Evolutionary conservation across 2,888 invertebrate species (phyloP).

Genomic region (Pseudococcus longispinus): DNA sequence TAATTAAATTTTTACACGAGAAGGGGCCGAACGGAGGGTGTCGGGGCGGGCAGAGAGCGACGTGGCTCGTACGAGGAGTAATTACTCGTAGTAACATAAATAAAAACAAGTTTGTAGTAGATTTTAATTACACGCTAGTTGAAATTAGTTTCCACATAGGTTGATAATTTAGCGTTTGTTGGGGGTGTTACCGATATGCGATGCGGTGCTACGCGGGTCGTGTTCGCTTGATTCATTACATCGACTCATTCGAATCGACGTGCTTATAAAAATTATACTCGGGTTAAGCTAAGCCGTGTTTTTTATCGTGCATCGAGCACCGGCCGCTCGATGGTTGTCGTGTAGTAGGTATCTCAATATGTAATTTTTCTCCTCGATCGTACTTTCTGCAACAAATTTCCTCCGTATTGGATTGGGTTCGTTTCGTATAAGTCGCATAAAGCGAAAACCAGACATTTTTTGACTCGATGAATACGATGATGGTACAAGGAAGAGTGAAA

Average conservation of each 20-base stretch:
- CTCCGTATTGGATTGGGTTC: not conserved
- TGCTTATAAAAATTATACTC: slow-evolving; percentile 13
- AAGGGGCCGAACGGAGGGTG: not conserved
- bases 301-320: not conserved
- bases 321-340: not conserved
- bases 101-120: slow-evolving; percentile 44
- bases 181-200: slow-evolving; percentile 38
- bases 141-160: slow-evolving; percentile 49
- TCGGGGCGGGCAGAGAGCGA: not conserved
- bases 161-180: slow-evolving; percentile 48
- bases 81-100: slow-evolving; percentile 49
- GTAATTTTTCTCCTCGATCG: not conserved
- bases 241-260: slow-evolving; percentile 22
- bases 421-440: not conserved
- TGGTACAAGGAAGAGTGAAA: not conserved
- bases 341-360: slow-evolving; percentile 19
- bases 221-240: slow-evolving; percentile 49
- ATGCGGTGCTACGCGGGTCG: not conserved
- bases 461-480: not conserved
- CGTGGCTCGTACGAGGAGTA: slow-evolving; percentile 2
- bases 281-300: not conserved
- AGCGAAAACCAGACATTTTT: not conserved
- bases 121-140: slow-evolving; percentile 53
- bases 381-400: slow-evolving; percentile 40
- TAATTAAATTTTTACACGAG: slow-evolving; percentile 24